Conservation (phyloP, 1,140 invertebrate species). For the Latrodectus geometricus region DNA sequence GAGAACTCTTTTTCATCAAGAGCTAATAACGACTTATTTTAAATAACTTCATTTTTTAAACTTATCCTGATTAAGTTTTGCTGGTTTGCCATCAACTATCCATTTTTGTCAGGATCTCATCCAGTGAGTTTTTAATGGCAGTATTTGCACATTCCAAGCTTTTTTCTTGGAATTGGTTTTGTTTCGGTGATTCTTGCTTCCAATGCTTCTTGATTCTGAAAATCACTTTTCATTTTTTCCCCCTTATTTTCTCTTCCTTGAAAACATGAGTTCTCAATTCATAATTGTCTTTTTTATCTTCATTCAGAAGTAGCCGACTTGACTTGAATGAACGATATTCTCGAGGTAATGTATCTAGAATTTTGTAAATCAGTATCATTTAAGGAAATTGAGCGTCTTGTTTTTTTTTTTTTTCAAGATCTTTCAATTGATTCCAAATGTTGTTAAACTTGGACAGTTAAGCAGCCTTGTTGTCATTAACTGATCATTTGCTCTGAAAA, state of each 20-base stretch:
- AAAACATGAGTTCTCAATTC: no score
- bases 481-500: no score
- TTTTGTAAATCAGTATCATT: no score
- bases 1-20: neutral
- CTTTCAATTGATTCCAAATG: no score
- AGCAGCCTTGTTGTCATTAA: no score
- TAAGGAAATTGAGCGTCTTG: no score
- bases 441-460: no score
- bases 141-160: neutral
- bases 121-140: neutral
- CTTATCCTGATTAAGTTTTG: neutral
- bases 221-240: neutral
- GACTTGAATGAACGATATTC: no score
- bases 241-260: neutral
- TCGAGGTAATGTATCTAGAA: no score
- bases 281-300: neutral
- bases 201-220: neutral
- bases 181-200: neutral
- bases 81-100: slow-evolving; percentile 31
- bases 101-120: slow-evolving; percentile 2
- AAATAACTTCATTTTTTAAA: neutral
- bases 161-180: neutral
- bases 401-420: no score
- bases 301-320: neutral
- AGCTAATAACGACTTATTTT: neutral